These are phyloP conservation scores for Vanacampus margaritifer DNA, from an alignment of 2,113 vertebrate species.

Conservation along the genomic window DNA sequence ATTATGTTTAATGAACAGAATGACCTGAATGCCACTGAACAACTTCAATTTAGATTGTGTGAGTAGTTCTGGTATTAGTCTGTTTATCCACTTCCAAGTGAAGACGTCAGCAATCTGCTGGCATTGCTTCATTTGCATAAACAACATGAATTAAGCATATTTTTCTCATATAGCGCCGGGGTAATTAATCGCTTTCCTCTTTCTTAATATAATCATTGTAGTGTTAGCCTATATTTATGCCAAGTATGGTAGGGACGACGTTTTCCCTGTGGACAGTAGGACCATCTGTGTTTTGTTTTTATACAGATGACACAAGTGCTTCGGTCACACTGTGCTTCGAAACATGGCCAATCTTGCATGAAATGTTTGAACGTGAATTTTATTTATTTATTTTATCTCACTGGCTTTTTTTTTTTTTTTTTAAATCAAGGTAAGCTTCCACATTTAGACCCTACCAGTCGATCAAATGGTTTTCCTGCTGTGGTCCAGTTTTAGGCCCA, in stretches of 20 bases:
- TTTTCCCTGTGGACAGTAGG: constrained; percentile 55
- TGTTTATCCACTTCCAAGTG: neutral
- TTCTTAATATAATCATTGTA: constrained; percentile 50
- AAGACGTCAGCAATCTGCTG: neutral
- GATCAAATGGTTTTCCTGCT: constrained; percentile 1
- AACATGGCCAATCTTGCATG: constrained; percentile 27
- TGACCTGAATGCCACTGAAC: neutral
- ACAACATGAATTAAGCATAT: constrained; percentile 3
- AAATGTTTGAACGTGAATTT: neutral
- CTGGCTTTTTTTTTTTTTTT: constrained; percentile 3
- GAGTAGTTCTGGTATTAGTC: neutral
- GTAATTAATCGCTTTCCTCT: constrained; percentile 52
- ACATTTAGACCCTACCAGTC: neutral
- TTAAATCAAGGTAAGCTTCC: constrained; percentile 7
- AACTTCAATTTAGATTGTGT: neutral
- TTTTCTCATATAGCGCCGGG: constrained; percentile 11
- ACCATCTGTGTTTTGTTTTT: constrained; percentile 65
- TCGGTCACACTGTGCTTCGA: constrained; percentile 49
- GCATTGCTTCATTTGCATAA: neutral
- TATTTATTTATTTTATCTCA: constrained; percentile 12
- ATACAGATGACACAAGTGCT: constrained; percentile 56
- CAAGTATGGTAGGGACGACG: constrained; percentile 39
- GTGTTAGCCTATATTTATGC: constrained; percentile 61
- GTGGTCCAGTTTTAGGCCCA: neutral
- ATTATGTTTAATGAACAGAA: neutral